These are phyloP conservation scores for Malacosoma neustria DNA, from an alignment of 2,888 invertebrate species.

Conservation along the genomic window DNA sequence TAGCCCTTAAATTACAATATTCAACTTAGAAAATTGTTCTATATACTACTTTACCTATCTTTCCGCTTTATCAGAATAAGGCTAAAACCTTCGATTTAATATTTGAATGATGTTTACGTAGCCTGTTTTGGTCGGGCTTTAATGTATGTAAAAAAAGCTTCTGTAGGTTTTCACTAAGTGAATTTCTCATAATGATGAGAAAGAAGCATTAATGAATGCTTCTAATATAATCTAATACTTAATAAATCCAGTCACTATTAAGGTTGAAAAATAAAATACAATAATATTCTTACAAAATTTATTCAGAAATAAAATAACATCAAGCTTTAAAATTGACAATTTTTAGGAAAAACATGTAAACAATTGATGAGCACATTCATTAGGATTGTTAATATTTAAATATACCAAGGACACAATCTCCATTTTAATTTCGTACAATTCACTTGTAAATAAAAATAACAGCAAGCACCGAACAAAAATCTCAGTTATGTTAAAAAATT, in stretches of 20 bases:
- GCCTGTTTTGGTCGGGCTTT: too few relatives aligned
- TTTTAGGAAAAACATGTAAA: constrained; percentile 55
- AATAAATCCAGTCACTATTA: too few relatives aligned
- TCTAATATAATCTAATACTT: not conserved
- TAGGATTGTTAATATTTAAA: constrained; percentile 37
- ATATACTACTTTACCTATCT: too few relatives aligned
- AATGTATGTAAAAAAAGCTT: too few relatives aligned
- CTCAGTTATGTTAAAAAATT: constrained; percentile 13
- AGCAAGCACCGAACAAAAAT: not conserved
- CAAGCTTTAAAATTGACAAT: constrained; percentile 70
- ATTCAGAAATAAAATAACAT: constrained; percentile 70
- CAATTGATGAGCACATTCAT: constrained; percentile 66
- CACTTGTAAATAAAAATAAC: constrained; percentile 2
- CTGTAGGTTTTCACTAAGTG: too few relatives aligned
- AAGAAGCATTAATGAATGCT: too few relatives aligned
- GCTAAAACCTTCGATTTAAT: too few relatives aligned
- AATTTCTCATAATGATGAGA: too few relatives aligned
- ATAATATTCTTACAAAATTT: constrained; percentile 56
- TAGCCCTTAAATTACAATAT: too few relatives aligned
- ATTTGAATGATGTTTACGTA: too few relatives aligned
- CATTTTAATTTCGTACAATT: constrained; percentile 19
- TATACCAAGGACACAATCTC: constrained; percentile 35
- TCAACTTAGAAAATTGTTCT: too few relatives aligned
- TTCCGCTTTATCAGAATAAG: too few relatives aligned
- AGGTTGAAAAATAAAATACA: constrained; percentile 14